Base-by-base conservation (phyloP, 2,797 vertebrate genomes). In the Botia kubotai region DNA sequence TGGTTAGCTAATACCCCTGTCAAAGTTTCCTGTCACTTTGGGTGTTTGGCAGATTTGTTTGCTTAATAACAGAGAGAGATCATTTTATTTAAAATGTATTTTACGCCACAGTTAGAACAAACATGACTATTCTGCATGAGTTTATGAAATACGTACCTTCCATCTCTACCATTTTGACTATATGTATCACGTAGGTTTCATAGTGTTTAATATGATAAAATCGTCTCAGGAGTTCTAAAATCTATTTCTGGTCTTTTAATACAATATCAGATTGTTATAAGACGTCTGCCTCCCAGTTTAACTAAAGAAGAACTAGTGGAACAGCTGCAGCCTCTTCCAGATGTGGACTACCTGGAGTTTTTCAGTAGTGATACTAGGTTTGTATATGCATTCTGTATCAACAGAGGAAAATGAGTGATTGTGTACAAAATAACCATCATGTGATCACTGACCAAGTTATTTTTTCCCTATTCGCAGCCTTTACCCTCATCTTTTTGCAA, bases 331-430 rank as follows among this genome's bases (percentile, higher is more conserved):
- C 98, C 98, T 57, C 92, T 99, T 78, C 97, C 97, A 70, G 97
- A 98, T 13, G 92, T 98, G 87, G 98, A 99, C 89, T 99, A 98
- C 89, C 91, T 99, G 88, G 97, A 99, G 88, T 98, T 99, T 90
- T 98, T 99, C 93, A 95, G 97, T 70, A 98, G 96, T 77, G 97
- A 99, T 89, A 97, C 97, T 82, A 99, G 97, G 98, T 98, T 89
- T 88, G n/a, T 77, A 13, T 0, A 23, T 33, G 39, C 67, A 36
- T 0, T 13, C 12, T 46, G 43, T 46, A 46, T 11, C 11, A 46
- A 46, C 43, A 46, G 10, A 65, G 57, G 65, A 0, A 14, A 58
- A 21, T 46, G 1, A 43, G 13, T 13, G 11, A n/a, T 23, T 12
- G 46, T 46, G 13, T 2, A 21, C 23, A 17, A 67, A 71, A 21